These are phyloP conservation scores for Actinemys pallida DNA, from an alignment of 2,113 vertebrate genomes.

Conservation along the genomic window DNA sequence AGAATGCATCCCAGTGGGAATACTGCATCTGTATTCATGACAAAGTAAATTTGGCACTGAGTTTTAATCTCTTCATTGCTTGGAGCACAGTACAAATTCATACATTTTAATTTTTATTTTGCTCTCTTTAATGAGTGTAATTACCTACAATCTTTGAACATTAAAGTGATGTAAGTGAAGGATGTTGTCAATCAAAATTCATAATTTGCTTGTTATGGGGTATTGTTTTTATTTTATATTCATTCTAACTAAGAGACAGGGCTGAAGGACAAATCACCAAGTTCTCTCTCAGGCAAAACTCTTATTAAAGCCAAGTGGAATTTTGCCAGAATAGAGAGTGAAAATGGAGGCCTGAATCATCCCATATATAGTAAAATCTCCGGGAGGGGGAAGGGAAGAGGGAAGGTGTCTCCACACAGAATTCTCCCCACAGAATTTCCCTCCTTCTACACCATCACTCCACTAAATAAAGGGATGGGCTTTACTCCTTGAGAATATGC, in stretches of 20 bases:
- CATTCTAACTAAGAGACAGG: conserved; percentile 29
- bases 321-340: not conserved
- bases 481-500: not conserved
- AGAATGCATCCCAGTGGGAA: conserved; percentile 38
- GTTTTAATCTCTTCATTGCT: conserved; percentile 66
- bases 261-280: conserved; percentile 6
- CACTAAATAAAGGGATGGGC: not conserved
- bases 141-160: conserved; percentile 66
- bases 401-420: not conserved
- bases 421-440: not conserved
- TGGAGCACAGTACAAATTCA: conserved; percentile 57
- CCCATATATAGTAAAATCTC: not conserved
- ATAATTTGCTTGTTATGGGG: conserved; percentile 32
- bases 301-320: not conserved
- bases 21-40: conserved; percentile 56
- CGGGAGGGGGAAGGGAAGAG: not conserved
- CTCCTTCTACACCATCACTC: not conserved
- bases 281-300: not conserved
- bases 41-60: conserved; percentile 66
- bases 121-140: conserved; percentile 58
- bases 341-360: not conserved
- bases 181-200: conserved; percentile 59
- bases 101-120: conserved; percentile 75
- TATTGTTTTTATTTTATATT: conserved; percentile 50
- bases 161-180: conserved; percentile 42